phyloP scores from a whole-genome alignment of 1,140 invertebrate species.

The Hermatobates lingyangjiaoensis region DNA sequence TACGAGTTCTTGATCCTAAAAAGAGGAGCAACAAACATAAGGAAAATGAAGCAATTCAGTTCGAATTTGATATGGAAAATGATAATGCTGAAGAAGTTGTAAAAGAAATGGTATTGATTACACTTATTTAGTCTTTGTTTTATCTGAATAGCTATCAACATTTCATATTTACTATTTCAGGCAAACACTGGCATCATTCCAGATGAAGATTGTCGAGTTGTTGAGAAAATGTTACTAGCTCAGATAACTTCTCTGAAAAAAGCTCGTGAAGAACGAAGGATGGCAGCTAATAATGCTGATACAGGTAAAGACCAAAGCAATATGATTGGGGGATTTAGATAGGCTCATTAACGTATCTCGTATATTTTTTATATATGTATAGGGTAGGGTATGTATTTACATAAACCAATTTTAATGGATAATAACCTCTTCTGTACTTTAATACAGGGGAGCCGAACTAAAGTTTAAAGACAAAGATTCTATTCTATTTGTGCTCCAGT shows the following conservation, averaged over 20 bases:
- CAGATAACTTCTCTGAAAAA: slow-evolving; percentile 46
- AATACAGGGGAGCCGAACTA: too few species aligned
- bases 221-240: slow-evolving; percentile 70
- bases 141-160: background rate
- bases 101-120: slow-evolving; percentile 62
- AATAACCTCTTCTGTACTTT: too few species aligned
- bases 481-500: too few species aligned
- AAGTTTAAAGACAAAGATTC: too few species aligned
- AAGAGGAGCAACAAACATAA: slow-evolving; percentile 89
- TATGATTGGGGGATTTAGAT: too few species aligned
- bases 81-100: slow-evolving; percentile 92
- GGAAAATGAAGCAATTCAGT: slow-evolving; percentile 98
- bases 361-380: too few species aligned
- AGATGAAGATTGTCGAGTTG: slow-evolving; percentile 76
- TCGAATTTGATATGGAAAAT: slow-evolving; percentile 84
- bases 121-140: background rate
- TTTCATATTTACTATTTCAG: slow-evolving; percentile 18
- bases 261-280: slow-evolving; percentile 38
- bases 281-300: background rate
- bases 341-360: too few species aligned
- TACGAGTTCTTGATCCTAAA: slow-evolving; percentile 91
- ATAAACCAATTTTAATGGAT: too few species aligned
- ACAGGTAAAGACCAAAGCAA: too few species aligned
- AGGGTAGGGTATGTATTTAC: too few species aligned
- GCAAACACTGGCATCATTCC: slow-evolving; percentile 73